phyloP scores from a whole-genome alignment of 2,888 invertebrate species.

The Hydriomena furcata region DNA sequence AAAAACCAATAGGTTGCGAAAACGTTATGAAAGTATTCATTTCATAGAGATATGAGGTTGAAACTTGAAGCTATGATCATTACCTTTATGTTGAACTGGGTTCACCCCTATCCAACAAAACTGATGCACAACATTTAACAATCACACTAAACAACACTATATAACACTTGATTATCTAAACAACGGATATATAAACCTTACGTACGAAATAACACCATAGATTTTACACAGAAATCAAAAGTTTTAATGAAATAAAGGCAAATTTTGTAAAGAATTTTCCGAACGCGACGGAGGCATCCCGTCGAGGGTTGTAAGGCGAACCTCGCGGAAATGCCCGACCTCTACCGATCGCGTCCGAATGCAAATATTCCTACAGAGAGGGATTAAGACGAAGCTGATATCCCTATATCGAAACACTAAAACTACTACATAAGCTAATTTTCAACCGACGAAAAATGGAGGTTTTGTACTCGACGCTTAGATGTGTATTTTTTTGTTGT shows the following conservation, averaged over 20 bases:
- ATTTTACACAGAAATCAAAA: constrained; percentile 56
- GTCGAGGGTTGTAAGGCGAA: constrained; percentile 71
- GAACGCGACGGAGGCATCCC: constrained; percentile 65
- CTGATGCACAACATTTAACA: constrained; percentile 61
- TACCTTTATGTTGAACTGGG: constrained; percentile 59
- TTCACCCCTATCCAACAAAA: constrained; percentile 44
- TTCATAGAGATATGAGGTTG: too few species aligned
- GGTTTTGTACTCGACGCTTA: too few species aligned
- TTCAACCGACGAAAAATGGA: too few species aligned
- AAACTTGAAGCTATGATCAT: constrained; percentile 28
- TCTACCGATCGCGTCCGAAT: constrained; percentile 67
- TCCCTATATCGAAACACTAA: constrained; percentile 4
- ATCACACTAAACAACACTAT: constrained; percentile 62
- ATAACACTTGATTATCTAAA: constrained; percentile 45
- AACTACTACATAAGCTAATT: too few species aligned
- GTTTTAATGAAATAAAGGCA: constrained; percentile 51
- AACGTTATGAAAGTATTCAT: too few species aligned
- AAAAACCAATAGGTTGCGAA: too few species aligned
- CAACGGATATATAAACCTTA: constrained; percentile 35
- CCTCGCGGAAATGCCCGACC: constrained; percentile 72
- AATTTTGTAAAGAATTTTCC: constrained; percentile 73
- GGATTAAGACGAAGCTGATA: constrained; percentile 43
- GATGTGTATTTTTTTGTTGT: too few species aligned
- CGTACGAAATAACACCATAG: constrained; percentile 46
- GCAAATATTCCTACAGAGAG: constrained; percentile 64